Base-by-base conservation (phyloP, 2,113 vertebrate species). In the Bucco capensis region DNA sequence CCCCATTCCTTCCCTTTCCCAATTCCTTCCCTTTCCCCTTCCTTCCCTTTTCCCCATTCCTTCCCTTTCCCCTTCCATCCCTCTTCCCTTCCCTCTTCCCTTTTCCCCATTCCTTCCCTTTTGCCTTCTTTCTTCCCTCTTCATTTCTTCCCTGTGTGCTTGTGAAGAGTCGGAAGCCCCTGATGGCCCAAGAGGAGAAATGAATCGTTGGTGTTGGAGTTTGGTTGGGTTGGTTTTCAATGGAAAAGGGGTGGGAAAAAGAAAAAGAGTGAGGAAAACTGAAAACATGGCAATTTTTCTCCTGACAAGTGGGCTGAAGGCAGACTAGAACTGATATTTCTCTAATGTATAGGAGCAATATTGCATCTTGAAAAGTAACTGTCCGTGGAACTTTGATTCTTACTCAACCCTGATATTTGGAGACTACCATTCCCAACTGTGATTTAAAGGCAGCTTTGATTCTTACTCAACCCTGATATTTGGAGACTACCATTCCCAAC, bases 391-490 rank as follows among this genome's bases (percentile, higher is more conserved):
- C 74, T 93, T 92, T 4, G 9, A 89, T 85, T 89, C 85, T 83
- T 80, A 88, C 76, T 93, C 90, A 91, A 67, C 64, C 38, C 33
- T 61, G 37, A 75, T 33, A 88, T 86, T 93, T 92, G 81, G 87
- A 92, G 86, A 93, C 83, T 53, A 86, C 69, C 77, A 66, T 94
- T 94, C 93, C 94, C 93, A 94, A 10, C 73, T 93, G 90, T 90
- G 90, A 93, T 93, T 95, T 95, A 95, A 93, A 75, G 88, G 78
- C 73, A 93, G 88, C n/a, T n/a, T n/a, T n/a, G n/a, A n/a, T n/a
- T n/a, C n/a, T n/a, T n/a, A 88, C 76, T 93, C 90, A 91, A 67
- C 64, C 38, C 33, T 61, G 37, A 75, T 33, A 88, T 86, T 93
- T 92, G 81, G 87, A 92, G 86, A 93, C 83, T 53, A 86, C 69